Base-by-base conservation (phyloP, 2,797 vertebrate species). In the Sitta carolinensis region DNA sequence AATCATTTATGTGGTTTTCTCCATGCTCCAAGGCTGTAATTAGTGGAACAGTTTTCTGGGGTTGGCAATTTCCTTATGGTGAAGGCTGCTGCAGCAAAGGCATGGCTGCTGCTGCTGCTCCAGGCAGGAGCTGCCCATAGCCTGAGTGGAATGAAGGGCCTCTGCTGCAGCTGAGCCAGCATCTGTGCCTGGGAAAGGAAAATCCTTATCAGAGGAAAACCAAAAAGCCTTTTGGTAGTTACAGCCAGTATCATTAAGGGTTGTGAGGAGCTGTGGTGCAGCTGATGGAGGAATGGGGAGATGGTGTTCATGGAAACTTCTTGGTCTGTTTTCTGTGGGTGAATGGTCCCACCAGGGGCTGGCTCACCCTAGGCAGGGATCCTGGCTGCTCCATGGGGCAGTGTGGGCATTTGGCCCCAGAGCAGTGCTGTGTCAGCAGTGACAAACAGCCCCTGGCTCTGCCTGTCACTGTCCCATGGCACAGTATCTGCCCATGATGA, bases 1-100 rank as follows among this genome's bases (percentile, higher is more conserved):
- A 95, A 95, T 95, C 87, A 76, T 61, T 93, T 90, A 70, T 94
- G 93, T 93, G 92, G 90, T 95, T 95, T 95, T 90, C 95, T 92
- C 76, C 54, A 11, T 85, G 84, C 76, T 87, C 84, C 86, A 90
- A 85, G 0, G 2, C 89, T 95, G 92, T 93, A 89, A 96, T 95
- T 92, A 95, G 87, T 78, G 86, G 87, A 95, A 59, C 81, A 83
- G 90, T 93, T 94, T 92, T 90, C 93, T 87, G 88, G 92, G 92
- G 83, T 84, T 95, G 88, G 84, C 78, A 84, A 73, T 87, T 92
- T 85, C 91, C 89, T 93, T 66, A 84, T 0, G 22, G 87, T 58
- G 74, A 70, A 75, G 77, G 91, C 81, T 68, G 90, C 38, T 4
- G 42, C 77, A 66, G 86, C 62, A 47, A 32, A 63, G 47, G 66